phyloP scores from a whole-genome alignment of 2,797 vertebrate genomes.

The Pelodytes ibericus region DNA sequence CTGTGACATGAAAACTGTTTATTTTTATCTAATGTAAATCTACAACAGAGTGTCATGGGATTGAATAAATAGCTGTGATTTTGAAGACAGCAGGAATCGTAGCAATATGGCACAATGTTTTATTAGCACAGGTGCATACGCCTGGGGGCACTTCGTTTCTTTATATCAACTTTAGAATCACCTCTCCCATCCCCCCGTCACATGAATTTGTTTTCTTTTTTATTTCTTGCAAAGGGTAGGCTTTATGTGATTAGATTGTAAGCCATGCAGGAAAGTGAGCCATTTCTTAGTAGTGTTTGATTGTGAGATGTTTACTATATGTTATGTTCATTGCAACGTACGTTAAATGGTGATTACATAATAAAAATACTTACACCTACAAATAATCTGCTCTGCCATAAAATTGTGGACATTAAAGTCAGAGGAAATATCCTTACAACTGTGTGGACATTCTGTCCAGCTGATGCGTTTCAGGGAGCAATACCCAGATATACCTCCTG shows the following conservation, averaged over 20 bases:
- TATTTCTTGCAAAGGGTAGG: background rate
- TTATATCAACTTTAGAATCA: background rate
- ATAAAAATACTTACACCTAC: no score
- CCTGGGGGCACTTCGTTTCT: background rate
- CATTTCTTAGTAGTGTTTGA: no score
- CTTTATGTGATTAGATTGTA: background rate
- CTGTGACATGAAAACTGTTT: constrained; percentile 15
- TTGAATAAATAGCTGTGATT: constrained; percentile 3
- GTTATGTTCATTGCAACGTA: no score
- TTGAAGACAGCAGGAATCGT: background rate
- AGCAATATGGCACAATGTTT: constrained; percentile 1
- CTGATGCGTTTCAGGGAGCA: no score
- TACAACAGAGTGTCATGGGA: background rate
- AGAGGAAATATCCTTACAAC: no score
- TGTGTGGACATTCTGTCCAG: no score
- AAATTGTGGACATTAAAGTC: no score
- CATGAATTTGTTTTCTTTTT: background rate
- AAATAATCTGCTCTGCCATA: no score
- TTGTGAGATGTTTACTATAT: no score
- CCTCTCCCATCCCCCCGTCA: background rate
- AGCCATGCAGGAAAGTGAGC: background rate
- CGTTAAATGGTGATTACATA: no score
- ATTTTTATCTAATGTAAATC: constrained; percentile 16
- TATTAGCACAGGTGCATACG: constrained; percentile 27
- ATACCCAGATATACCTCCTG: no score